Conservation (phyloP, 2,113 vertebrate species). For the Thamnophis sirtalis region DNA sequence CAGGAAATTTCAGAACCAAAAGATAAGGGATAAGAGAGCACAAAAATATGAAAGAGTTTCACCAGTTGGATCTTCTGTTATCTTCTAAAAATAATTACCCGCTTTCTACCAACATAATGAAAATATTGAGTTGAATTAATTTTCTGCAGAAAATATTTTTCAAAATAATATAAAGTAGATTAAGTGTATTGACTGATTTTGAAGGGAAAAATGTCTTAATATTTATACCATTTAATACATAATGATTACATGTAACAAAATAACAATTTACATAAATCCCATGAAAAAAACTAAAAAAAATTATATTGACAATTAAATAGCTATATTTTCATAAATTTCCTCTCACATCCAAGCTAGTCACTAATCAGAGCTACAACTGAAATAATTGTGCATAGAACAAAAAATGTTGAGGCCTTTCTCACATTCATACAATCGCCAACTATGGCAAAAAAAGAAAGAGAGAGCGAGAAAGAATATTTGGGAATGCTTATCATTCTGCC, state of each 20-base stretch:
- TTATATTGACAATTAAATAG: background rate
- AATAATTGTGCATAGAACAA: background rate
- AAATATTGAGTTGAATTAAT: background rate
- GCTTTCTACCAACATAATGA: background rate
- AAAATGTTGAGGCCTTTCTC: background rate
- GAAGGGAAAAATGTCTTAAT: slow-evolving; percentile 18
- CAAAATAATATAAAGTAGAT: slow-evolving; percentile 5
- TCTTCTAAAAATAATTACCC: slow-evolving; percentile 30
- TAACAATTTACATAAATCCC: slow-evolving; percentile 32
- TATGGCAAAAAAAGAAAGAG: background rate
- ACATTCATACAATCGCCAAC: background rate
- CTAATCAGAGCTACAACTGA: background rate
- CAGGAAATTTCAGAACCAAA: slow-evolving; percentile 28
- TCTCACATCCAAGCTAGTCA: background rate
- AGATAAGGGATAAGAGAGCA: background rate
- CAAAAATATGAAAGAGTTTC: slow-evolving; percentile 27
- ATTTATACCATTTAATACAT: slow-evolving; percentile 52
- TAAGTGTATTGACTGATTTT: background rate
- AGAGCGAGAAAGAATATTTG: background rate
- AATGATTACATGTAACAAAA: slow-evolving; percentile 52
- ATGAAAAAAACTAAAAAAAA: slow-evolving; percentile 21
- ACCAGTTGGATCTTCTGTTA: slow-evolving; percentile 29
- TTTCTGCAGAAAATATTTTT: slow-evolving; percentile 36
- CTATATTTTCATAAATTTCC: background rate
- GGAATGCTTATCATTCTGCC: slow-evolving; percentile 44